phyloP scores from a whole-genome alignment of 1,140 invertebrate species.

The Grapholita molesta region DNA sequence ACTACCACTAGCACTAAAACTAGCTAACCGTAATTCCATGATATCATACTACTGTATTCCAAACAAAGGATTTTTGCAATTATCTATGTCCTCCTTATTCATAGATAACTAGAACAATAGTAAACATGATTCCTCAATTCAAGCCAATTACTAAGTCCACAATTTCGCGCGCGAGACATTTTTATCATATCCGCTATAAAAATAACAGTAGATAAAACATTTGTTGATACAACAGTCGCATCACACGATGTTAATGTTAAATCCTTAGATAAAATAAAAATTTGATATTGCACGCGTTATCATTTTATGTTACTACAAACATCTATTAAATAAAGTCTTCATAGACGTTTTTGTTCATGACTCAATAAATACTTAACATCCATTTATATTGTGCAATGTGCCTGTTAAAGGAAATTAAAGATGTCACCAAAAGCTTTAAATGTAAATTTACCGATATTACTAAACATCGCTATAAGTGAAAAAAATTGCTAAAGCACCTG shows the following conservation, averaged over 20 bases:
- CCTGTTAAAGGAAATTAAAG: too few species aligned
- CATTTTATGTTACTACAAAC: too few species aligned
- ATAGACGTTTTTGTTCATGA: too few species aligned
- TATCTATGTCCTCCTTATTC: not conserved
- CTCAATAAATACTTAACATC: too few species aligned
- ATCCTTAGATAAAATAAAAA: not conserved
- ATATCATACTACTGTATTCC: too few species aligned
- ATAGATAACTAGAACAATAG: not conserved
- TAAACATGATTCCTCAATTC: not conserved
- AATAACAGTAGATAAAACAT: not conserved
- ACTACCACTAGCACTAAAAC: not conserved
- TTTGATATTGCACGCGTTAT: not conserved
- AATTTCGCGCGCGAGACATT: not conserved
- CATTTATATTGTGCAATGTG: too few species aligned
- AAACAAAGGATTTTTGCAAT: not conserved
- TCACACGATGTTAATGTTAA: not conserved
- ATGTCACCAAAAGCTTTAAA: too few species aligned
- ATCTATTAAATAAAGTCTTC: too few species aligned
- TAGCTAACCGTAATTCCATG: not conserved
- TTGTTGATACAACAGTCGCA: not conserved
- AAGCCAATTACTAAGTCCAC: not conserved
- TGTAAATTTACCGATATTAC: too few species aligned
- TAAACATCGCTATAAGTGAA: too few species aligned
- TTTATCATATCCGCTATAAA: not conserved
- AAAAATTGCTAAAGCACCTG: too few species aligned